A percentile compares a stretch with the other conserved stretches of the same genome.
Conservation (phyloP, 1,140 invertebrate genomes). For the Drosophila auraria region DNA sequence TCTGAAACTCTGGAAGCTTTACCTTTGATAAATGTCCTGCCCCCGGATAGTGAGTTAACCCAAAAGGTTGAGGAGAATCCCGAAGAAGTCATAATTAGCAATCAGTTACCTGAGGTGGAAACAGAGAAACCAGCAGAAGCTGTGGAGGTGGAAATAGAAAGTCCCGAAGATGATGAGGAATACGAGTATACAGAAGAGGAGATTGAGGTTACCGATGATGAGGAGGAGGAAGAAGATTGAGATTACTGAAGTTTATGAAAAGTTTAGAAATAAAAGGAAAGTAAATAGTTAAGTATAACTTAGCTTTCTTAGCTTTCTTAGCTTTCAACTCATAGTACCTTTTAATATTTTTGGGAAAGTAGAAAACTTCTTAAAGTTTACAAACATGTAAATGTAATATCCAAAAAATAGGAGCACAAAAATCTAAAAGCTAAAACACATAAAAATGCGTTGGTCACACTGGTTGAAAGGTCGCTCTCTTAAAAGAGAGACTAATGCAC, state of each 20-base stretch:
- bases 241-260: not conserved
- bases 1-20: conserved; percentile 18
- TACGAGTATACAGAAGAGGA: conserved; percentile 69
- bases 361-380: not conserved
- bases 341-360: not conserved
- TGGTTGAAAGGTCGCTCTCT: not conserved
- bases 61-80: conserved; percentile 29
- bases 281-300: not conserved
- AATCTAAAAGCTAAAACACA: too few relatives aligned
- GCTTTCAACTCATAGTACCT: not conserved
- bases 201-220: conserved; percentile 52
- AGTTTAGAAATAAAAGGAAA: not conserved
- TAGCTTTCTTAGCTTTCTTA: not conserved
- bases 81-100: conserved; percentile 1
- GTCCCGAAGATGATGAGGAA: conserved; percentile 34
- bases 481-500: not conserved
- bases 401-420: too few relatives aligned
- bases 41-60: conserved; percentile 45
- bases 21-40: conserved; percentile 63
- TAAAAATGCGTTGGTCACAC: not conserved
- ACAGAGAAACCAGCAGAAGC: conserved; percentile 13
- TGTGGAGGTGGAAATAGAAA: not conserved
- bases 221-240: conserved; percentile 40
- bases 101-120: conserved; percentile 5
- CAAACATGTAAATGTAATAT: too few relatives aligned